Evolutionary conservation across 2,888 invertebrate species (phyloP), one percentile per base, ranked within the genome.

Genomic region (Drosophila mimetica): DNA sequence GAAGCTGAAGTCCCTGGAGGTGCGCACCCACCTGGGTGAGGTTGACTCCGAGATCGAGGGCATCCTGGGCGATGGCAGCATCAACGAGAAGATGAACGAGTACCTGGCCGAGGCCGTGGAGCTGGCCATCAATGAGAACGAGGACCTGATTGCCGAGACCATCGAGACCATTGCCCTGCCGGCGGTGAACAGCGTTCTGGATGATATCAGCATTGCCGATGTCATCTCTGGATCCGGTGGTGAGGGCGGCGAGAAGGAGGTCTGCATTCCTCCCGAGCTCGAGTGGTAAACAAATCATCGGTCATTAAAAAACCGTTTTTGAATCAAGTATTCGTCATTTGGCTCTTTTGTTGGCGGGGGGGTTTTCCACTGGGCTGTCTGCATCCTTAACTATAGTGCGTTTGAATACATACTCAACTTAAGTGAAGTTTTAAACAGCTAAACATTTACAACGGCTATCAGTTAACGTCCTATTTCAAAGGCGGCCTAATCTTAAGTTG

Each of bases 31-130:
- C 18, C 51, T 91, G 64, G 90, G 89, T 16, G 86, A 87, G 48
- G 88, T 88, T 18, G 86, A 86, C 0, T 90, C 90, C 6, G 73
- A 90, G 1, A 90, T 91, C 59, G 79, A 84, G 28, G 91, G 91
- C 46, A 54, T 91, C 11, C 64, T 91, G 37, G 91, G 91, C 36
- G 65, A 88, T 14, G 90, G 90, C 22, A 37, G 11, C 14, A 44
- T 90, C 54, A 90, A 91, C 25, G 70, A 76, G 50, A 86, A 81
- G 55, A 63, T 90, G 83, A 91, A 91, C 69, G 79, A 75, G 4
- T 70, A 86, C 13, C 60, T 91, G 28, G 89, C 84, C 48, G 88
- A 89, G 57, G 59, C 71, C 6, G 80, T 90, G 16, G 74, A 85
- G 55, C 2, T 77, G 34, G 74, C 71, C 5, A 51, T 91, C 70